phyloP scores from a whole-genome alignment of 2,113 vertebrate species.

The Dipodomys spectabilis region DNA sequence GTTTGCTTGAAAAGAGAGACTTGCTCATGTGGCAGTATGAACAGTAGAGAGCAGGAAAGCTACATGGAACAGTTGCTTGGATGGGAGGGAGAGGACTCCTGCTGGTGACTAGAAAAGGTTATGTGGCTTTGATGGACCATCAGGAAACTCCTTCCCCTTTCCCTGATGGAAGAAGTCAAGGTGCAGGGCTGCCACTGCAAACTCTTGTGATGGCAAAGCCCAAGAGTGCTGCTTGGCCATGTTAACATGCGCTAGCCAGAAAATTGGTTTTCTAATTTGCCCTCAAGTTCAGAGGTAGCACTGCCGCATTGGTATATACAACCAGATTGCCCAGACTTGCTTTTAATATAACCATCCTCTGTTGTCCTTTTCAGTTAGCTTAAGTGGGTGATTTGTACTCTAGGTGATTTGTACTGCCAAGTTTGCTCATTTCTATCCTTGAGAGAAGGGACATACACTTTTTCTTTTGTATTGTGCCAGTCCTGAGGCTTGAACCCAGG shows the following conservation, averaged over 20 bases:
- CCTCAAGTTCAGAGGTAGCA: not conserved
- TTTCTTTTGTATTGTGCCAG: not conserved
- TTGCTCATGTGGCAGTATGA: not conserved
- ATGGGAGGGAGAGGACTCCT: not conserved
- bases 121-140: not conserved
- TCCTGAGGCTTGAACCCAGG: too few species aligned
- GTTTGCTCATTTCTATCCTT: not conserved
- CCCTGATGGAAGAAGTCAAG: not conserved
- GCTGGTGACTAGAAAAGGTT: not conserved
- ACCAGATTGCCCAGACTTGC: not conserved
- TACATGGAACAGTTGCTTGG: not conserved
- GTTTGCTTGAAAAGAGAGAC: not conserved
- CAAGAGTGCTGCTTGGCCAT: not conserved
- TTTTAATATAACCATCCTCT: not conserved
- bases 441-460: not conserved
- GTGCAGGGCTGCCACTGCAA: not conserved
- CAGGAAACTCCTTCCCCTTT: not conserved
- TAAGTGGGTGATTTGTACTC: not conserved
- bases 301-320: not conserved
- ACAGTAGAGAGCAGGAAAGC: conserved; percentile 62
- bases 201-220: not conserved
- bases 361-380: not conserved
- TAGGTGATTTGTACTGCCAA: not conserved
- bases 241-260: not conserved
- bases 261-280: not conserved